Conservation (phyloP, 2,888 invertebrate species). For the Pilophorus perplexus region DNA sequence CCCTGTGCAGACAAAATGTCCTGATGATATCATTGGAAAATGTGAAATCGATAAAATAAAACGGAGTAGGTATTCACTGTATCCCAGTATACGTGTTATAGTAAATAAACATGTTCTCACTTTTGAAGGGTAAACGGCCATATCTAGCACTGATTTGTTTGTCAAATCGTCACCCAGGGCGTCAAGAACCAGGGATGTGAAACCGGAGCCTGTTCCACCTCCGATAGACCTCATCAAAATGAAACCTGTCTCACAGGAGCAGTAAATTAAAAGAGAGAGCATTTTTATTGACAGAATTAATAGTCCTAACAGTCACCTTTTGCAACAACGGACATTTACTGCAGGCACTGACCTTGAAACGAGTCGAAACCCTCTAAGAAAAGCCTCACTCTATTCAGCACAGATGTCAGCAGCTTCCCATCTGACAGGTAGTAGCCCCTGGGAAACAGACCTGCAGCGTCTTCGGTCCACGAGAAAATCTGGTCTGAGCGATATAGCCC, state of each 20-base stretch:
- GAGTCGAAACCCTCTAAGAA: conserved; percentile 41
- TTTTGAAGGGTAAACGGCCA: conserved; percentile 52
- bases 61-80: background rate
- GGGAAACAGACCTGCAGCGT: conserved; percentile 82
- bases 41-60: too few relatives aligned
- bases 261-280: too few relatives aligned
- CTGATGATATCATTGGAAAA: too few relatives aligned
- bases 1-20: background rate
- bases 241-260: conserved; percentile 35
- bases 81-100: background rate
- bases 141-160: conserved; percentile 57
- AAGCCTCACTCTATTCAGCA: conserved; percentile 61
- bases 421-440: conserved; percentile 78
- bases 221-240: conserved; percentile 47
- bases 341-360: conserved; percentile 30
- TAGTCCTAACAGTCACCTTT: too few relatives aligned
- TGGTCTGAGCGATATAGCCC: conserved; percentile 47
- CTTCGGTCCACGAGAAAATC: conserved; percentile 52
- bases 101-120: too few relatives aligned
- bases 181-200: conserved; percentile 45
- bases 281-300: too few relatives aligned
- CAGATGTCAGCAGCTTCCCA: conserved; percentile 54
- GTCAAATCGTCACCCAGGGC: conserved; percentile 53
- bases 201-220: conserved; percentile 48
- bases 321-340: too few relatives aligned